These are phyloP conservation scores for Drosophila demipolita DNA, from an alignment of 2,888 invertebrate species.

Conservation along the genomic window DNA sequence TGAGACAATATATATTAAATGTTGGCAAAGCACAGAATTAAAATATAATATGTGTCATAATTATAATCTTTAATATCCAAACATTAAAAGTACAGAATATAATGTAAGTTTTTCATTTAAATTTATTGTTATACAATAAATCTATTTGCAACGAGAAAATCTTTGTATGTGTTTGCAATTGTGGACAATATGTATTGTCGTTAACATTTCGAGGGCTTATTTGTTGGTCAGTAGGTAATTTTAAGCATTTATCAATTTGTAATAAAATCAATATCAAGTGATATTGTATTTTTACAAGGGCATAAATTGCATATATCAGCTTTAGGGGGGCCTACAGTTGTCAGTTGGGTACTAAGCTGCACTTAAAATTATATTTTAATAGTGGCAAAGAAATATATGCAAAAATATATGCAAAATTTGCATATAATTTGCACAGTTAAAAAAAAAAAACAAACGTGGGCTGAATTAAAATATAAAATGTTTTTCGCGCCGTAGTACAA, in stretches of 20 bases:
- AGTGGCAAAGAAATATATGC: background rate
- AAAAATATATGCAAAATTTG: constrained; percentile 44
- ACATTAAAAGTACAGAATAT: background rate
- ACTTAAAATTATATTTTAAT: constrained; percentile 62
- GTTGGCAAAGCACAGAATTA: background rate
- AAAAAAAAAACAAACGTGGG: constrained; percentile 32
- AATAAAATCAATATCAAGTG: background rate
- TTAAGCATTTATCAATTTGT: background rate
- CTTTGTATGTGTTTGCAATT: background rate
- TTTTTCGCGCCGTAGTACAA: background rate
- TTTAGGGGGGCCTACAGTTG: constrained; percentile 51
- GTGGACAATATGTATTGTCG: constrained; percentile 3
- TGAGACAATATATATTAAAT: background rate
- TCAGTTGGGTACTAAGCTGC: constrained; percentile 56
- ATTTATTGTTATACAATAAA: too few species aligned
- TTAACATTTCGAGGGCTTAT: constrained; percentile 18
- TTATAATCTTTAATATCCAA: background rate
- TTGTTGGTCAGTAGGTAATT: constrained; percentile 10
- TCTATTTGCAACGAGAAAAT: background rate
- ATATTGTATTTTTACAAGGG: constrained; percentile 29
- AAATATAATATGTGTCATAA: background rate
- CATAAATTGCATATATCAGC: constrained; percentile 47
- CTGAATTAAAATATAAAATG: constrained; percentile 36
- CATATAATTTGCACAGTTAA: constrained; percentile 61
- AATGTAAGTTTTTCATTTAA: too few species aligned